Conservation (phyloP, 1,140 invertebrate species). For the Antheraea mylitta region DNA sequence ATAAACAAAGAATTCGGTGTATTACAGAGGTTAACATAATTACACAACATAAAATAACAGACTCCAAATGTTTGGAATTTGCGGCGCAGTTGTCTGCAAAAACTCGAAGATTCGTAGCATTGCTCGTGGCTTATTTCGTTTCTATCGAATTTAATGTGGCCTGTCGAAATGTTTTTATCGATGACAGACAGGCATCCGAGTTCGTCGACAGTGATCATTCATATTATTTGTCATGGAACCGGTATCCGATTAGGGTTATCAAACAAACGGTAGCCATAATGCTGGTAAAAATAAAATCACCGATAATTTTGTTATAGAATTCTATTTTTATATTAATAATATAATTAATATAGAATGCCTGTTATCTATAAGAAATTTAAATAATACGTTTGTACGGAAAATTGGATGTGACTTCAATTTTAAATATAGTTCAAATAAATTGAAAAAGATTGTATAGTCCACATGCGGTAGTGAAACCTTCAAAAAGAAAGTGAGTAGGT, state of each 20-base stretch:
- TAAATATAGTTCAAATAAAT: too few species aligned
- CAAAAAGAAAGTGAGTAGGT: too few species aligned
- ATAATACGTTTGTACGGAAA: too few species aligned
- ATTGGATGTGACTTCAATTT: too few species aligned
- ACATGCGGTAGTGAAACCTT: too few species aligned
- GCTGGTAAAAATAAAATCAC: not conserved
- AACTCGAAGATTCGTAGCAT: not conserved
- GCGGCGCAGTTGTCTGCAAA: not conserved
- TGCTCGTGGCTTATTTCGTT: slow-evolving; percentile 10
- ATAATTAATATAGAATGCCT: too few species aligned
- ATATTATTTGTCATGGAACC: slow-evolving; percentile 52
- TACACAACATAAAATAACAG: not conserved
- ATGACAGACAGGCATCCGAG: slow-evolving; percentile 34
- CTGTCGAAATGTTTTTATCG: slow-evolving; percentile 36
- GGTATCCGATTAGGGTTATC: slow-evolving; percentile 28
- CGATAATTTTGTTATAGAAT: not conserved
- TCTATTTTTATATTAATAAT: too few species aligned
- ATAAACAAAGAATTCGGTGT: slow-evolving; percentile 1
- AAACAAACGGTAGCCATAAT: not conserved
- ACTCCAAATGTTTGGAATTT: not conserved
- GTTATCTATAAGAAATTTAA: too few species aligned
- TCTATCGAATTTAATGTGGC: slow-evolving; percentile 21
- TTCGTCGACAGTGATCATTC: slow-evolving; percentile 49
- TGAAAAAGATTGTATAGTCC: too few species aligned
- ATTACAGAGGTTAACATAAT: not conserved